Base-by-base conservation (phyloP, 2,797 vertebrate genomes). In the Typhlichthys eigenmanni region DNA sequence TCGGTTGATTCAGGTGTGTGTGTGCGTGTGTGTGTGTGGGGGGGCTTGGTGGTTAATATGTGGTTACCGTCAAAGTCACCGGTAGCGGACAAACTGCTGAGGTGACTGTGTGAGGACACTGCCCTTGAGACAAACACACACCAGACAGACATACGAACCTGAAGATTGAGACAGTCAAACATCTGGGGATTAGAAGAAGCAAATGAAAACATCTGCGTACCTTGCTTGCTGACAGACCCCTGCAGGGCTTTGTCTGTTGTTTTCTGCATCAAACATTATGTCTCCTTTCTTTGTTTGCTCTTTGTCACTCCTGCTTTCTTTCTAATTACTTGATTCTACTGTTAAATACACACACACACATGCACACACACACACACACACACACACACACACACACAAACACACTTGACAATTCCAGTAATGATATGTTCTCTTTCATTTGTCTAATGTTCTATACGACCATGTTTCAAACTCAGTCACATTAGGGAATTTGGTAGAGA, bases 151-250 rank as follows among this genome's bases (percentile, higher is more conserved):
- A 53, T 19, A 74, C 65, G 76, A 76, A 87, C 83, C 75, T 86
- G 81, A 74, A 80, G 88, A 74, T 82, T 83, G 13, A 77, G 69
- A 70, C 67, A 82, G 69, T 74, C 64, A 81, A 89, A 87, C 84
- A 78, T 81, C 79, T 82, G 80, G 82, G 79, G 72, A 87, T 82
- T 82, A 76, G 16, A 2, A 63, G 43, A 17, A 38, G 51, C 47
- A 79, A 55, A 81, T 77, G 71, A 78, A 73, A 71, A 61, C 38
- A 81, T 87, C 79, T 85, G 72, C 82, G 86, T 89, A 91, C 90
- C 89, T 29, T 90, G 78, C 76, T 73, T 79, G 78, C 68, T 91
- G 90, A 90, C 89, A 90, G 88, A 81, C 49, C 83, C 88, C 90
- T 81, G 83, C 76, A 84, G 89, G 83, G 69, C 81, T 77, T 89